A percentile compares a stretch with the other conserved stretches of the same genome.
Evolutionary conservation across 2,797 vertebrate genomes (phyloP).

Genomic region (Halcyon badia): DNA sequence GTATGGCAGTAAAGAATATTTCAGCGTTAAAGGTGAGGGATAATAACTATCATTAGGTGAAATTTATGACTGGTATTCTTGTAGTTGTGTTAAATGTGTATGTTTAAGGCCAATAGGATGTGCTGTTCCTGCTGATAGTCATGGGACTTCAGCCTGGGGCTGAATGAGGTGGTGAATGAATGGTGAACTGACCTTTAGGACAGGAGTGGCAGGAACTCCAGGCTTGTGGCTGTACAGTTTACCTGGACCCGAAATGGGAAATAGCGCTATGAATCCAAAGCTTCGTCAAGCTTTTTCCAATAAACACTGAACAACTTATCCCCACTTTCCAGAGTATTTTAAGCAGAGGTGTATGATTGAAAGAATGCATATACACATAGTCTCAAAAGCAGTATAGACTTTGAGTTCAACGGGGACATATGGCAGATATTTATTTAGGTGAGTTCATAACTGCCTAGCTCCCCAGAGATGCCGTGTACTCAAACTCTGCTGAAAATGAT

Average conservation of each 20-base stretch:
- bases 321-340: not conserved
- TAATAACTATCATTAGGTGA: constrained; percentile 32
- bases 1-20: constrained; percentile 21
- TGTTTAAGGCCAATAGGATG: not conserved
- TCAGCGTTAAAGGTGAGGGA: constrained; percentile 1
- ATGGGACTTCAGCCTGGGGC: not conserved
- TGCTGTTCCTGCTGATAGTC: not conserved
- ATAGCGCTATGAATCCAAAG: not conserved
- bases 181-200: not conserved
- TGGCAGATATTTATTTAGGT: not conserved
- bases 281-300: not conserved
- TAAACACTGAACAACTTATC: not conserved
- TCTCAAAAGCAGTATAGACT: not conserved
- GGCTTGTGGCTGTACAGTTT: not conserved
- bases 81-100: not conserved
- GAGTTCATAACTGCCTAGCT: not conserved
- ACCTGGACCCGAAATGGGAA: not conserved
- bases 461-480: not conserved
- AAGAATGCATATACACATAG: not conserved
- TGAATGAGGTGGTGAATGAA: not conserved
- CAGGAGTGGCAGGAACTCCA: not conserved
- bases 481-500: not conserved
- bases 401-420: not conserved
- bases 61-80: not conserved
- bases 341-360: not conserved